Evolutionary conservation across 2,113 vertebrate genomes (phyloP).

Genomic region (Ceyx melanurus): DNA sequence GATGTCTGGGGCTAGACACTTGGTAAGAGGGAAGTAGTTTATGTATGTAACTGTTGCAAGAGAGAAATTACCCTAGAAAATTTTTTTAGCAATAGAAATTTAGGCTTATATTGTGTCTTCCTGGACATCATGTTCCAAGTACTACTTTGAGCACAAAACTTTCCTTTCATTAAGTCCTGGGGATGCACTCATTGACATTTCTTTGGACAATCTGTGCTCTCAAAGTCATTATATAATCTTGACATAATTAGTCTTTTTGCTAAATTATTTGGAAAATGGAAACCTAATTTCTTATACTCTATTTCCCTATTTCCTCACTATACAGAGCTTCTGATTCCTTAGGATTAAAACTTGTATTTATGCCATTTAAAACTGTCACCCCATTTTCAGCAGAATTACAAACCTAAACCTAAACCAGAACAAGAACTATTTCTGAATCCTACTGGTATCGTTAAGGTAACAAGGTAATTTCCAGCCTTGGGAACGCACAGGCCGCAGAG

Average conservation of each 20-base stretch:
- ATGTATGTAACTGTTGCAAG: not conserved
- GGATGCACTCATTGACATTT: not conserved
- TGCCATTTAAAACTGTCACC: not conserved
- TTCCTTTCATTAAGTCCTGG: not conserved
- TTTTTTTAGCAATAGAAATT: not conserved
- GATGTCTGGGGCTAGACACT: not conserved
- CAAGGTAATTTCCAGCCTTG: not conserved
- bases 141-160: not conserved
- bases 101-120: not conserved
- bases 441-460: not conserved
- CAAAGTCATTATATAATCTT: not conserved
- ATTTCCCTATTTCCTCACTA: not conserved
- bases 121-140: not conserved
- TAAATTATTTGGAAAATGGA: not conserved
- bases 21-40: not conserved
- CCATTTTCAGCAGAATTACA: not conserved
- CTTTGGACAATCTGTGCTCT: not conserved
- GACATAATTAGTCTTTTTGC: not conserved
- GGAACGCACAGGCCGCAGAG: not conserved
- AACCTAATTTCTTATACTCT: not conserved
- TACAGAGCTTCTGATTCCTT: not conserved
- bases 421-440: not conserved
- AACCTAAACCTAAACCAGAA: not conserved
- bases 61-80: not conserved
- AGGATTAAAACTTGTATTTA: not conserved